These are phyloP conservation scores for Halocynthia aurantium DNA, from an alignment of 23 tunicate species.

Conservation along the genomic window DNA sequence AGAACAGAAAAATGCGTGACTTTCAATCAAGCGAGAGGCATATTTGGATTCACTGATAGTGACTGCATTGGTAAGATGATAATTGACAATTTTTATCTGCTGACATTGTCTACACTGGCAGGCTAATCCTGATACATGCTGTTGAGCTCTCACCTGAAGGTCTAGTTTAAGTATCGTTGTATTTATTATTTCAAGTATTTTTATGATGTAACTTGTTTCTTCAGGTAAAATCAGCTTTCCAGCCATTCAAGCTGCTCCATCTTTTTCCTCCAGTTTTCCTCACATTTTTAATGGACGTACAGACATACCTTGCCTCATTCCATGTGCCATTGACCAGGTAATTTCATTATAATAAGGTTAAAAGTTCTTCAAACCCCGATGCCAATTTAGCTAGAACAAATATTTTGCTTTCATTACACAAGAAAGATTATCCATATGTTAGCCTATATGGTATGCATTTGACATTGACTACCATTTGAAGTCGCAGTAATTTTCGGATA, in stretches of 20 bases:
- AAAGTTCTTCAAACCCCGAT: not conserved
- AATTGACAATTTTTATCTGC: not conserved
- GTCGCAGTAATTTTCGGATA: too few relatives aligned
- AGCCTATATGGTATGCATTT: too few relatives aligned
- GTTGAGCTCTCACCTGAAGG: not conserved
- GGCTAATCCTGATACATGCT: not conserved
- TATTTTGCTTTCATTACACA: too few relatives aligned
- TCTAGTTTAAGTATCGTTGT: too few relatives aligned
- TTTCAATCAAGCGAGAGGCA: slow-evolving; percentile 96
- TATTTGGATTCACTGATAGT: slow-evolving; percentile 92
- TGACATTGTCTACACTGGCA: not conserved
- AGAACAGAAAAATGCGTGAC: slow-evolving; percentile 91
- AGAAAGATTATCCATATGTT: too few relatives aligned
- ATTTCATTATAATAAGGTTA: not conserved
- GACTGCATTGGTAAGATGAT: slow-evolving; percentile 76
- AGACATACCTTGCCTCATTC: slow-evolving; percentile 93
- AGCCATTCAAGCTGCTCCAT: slow-evolving; percentile 97
- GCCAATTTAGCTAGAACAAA: too few relatives aligned
- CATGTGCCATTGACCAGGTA: slow-evolving; percentile 99
- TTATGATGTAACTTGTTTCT: not conserved
- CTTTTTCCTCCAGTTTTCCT: slow-evolving; percentile 98
- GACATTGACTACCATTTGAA: too few relatives aligned
- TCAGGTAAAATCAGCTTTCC: slow-evolving; percentile 98
- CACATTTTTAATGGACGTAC: slow-evolving; percentile 91
- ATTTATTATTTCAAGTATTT: not conserved